phyloP scores from a whole-genome alignment of 2,888 invertebrate species.

The Frankliniella intonsa region DNA sequence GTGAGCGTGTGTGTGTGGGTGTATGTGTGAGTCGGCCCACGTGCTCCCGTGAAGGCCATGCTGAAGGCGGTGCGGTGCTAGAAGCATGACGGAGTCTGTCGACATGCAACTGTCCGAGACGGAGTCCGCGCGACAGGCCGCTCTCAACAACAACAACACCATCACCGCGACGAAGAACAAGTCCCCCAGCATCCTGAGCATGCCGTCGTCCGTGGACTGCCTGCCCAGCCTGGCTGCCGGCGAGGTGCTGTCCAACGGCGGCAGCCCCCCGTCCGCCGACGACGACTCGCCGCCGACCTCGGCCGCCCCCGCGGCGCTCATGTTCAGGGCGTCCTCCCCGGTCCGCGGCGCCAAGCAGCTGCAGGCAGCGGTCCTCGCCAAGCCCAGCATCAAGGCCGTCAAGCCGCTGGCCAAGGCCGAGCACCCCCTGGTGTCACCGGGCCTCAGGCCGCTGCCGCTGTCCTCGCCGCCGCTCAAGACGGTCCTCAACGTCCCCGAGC shows the following conservation, averaged over 20 bases:
- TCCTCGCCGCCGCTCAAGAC: slow-evolving; percentile 6
- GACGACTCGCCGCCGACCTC: background rate
- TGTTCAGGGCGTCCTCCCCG: background rate
- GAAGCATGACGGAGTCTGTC: background rate
- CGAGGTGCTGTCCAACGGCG: background rate
- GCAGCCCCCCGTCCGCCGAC: background rate
- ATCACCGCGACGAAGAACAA: background rate
- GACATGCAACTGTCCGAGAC: slow-evolving; percentile 19
- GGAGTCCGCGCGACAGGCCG: background rate
- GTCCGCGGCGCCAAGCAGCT: background rate
- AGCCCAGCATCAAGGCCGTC: background rate
- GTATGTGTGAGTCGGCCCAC: background rate
- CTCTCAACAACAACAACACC: slow-evolving; percentile 9
- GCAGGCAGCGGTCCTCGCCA: background rate
- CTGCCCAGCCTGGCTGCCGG: background rate
- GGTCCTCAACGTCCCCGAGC: slow-evolving; percentile 11
- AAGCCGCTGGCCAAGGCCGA: background rate
- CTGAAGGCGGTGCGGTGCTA: background rate
- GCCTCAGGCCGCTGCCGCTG: background rate
- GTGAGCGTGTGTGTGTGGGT: background rate
- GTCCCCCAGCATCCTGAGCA: background rate
- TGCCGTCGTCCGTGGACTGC: background rate
- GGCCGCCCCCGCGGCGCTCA: background rate
- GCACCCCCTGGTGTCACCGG: background rate
- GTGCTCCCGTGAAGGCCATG: background rate